Evolutionary conservation across 92 coral and sea anemone genomes (phyloP).

Genomic region (Phenganax marumi): DNA sequence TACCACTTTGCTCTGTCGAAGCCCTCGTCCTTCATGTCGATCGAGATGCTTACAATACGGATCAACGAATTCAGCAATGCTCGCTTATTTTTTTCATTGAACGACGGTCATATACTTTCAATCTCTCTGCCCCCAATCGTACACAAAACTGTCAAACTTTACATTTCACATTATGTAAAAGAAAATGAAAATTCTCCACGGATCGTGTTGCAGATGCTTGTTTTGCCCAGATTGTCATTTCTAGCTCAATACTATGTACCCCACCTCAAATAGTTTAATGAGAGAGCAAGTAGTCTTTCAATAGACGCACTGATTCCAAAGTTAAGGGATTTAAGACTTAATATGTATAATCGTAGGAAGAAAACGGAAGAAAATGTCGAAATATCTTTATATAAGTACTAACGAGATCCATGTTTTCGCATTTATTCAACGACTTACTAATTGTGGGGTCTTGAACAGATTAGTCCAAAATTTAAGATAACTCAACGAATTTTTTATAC

Average conservation of each 20-base stretch:
- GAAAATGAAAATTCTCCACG: background rate
- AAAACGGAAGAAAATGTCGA: background rate
- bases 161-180: background rate
- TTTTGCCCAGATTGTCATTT: background rate
- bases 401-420: background rate
- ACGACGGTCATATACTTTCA: constrained; percentile 18
- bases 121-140: constrained; percentile 28
- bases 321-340: background rate
- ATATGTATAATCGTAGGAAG: background rate
- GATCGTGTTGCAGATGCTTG: background rate
- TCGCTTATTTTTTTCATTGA: constrained; percentile 32
- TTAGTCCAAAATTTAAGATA: background rate
- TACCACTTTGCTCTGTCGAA: constrained; percentile 29
- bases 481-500: background rate
- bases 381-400: background rate
- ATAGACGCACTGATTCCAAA: background rate
- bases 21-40: constrained; percentile 12
- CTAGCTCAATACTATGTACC: background rate
- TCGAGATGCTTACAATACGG: constrained; percentile 17
- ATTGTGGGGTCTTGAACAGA: background rate
- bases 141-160: background rate
- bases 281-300: background rate
- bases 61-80: constrained; percentile 22
- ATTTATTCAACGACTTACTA: background rate
- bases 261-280: constrained; percentile 27